Evolutionary conservation across 2,113 vertebrate genomes (phyloP), one percentile per base, ranked within the genome.

Genomic region (Saccopteryx bilineata): DNA sequence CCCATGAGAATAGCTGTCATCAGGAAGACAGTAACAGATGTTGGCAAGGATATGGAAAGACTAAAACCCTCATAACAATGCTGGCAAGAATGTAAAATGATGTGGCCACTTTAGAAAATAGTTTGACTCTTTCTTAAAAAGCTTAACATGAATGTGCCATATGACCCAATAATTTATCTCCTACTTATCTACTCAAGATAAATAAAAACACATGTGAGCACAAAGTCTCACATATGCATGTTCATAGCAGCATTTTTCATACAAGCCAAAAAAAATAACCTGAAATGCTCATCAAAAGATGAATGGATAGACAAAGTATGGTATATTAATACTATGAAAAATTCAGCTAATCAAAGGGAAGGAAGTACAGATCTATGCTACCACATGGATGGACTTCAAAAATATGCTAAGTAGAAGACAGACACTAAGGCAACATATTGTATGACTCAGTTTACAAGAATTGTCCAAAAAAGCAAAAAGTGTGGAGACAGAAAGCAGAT

Each of bases 51-150:
- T 54, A 63, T 39, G 18, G 28, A 87, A 83, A 89, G 76, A 33
- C 2, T 56, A 46, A 48, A 63, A 50, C 33, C 14, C 17, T 87
- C 5, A 63, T n/a, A 26, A 26, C 24, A 71, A 46, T 85, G 69
- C 81, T 96, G 33, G 12, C 48, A 28, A 50, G 26, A 52, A 54
- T 79, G 13, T 54, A 85, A 94, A 90, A 86, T 79, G n/a, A 79
- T 52, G 24, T 15, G 52, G 26, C 24, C 63, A 61, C 24, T 90
- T 71, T 71, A 61, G 69, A 76, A 90, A 83, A 39, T 68, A 76
- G 33, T 39, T 74, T 56, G 7, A 63, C 21, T 63, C 1, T 68
- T 92, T 78, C n/a, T 89, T 87, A 63, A 89, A 54, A 83, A 83
- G n/a, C 84, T 69, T 83, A 66, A 83, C 46, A 56, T 82, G 83